Evolutionary conservation across 64 coral and sea anemone species (phyloP).

Genomic region (Hydrozoanthus tunicans): DNA sequence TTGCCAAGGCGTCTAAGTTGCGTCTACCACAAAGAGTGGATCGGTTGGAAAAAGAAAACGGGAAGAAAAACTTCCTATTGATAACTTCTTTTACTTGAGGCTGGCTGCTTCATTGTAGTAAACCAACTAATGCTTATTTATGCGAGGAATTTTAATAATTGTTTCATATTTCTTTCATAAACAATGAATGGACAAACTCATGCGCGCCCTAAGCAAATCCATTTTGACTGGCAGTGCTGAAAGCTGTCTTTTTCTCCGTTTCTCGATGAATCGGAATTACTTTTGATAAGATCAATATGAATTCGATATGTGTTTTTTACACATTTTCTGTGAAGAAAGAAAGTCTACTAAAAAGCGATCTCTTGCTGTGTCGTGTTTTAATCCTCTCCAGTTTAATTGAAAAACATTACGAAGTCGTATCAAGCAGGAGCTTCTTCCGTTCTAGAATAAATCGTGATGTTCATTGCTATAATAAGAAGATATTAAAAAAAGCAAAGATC

Average conservation of each 20-base stretch:
- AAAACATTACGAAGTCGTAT: background rate
- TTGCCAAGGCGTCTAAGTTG: too few relatives aligned
- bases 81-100: too few relatives aligned
- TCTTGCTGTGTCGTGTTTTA: conserved; percentile 16
- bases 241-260: conserved; percentile 32
- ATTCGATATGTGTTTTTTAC: conserved; percentile 38
- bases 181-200: background rate
- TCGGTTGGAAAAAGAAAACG: background rate
- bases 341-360: background rate
- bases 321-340: conserved; percentile 36
- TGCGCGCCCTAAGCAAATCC: background rate
- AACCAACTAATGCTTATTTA: too few relatives aligned
- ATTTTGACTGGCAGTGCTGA: conserved; percentile 20
- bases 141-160: too few relatives aligned
- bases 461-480: background rate
- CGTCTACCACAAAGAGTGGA: too few relatives aligned
- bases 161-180: too few relatives aligned
- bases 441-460: background rate
- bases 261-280: conserved; percentile 18
- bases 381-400: background rate
- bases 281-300: conserved; percentile 54
- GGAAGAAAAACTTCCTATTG: background rate
- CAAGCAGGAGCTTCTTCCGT: background rate
- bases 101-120: too few relatives aligned
- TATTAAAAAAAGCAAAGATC: conserved; percentile 21